Evolutionary conservation across 2,888 invertebrate genomes (phyloP).

Genomic region (Luffia ferchaultella): DNA sequence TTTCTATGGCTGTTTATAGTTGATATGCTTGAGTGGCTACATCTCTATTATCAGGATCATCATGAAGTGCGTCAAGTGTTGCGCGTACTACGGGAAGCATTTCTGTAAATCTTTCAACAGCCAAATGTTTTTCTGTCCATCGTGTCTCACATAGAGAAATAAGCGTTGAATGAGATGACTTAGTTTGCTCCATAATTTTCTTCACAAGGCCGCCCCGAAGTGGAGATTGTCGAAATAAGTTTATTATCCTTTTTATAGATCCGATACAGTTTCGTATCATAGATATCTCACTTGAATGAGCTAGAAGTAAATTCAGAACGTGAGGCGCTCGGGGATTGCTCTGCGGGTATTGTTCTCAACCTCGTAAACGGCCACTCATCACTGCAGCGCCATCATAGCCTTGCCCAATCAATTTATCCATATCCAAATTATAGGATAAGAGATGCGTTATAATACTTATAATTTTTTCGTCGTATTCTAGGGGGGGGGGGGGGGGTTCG

Average conservation of each 20-base stretch:
- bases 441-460: not conserved
- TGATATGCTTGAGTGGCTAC: not conserved
- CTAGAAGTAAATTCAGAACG: not conserved
- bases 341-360: not conserved
- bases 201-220: not conserved
- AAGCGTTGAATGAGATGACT: not conserved
- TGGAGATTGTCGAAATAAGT: not conserved
- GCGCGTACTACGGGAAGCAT: not conserved
- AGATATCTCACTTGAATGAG: not conserved
- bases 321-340: not conserved
- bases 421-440: not conserved
- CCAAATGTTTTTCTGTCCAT: not conserved
- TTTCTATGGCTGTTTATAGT: not conserved
- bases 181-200: not conserved
- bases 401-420: not conserved
- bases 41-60: not conserved
- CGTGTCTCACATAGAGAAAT: not conserved
- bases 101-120: not conserved
- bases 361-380: not conserved
- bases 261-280: not conserved
- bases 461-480: too few relatives aligned
- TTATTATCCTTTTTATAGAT: not conserved
- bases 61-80: not conserved
- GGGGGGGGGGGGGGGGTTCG: too few relatives aligned
- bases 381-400: not conserved